Evolutionary conservation across 2,113 vertebrate species (phyloP), one percentile per base, ranked within the genome.

Genomic region (Picathartes gymnocephalus): DNA sequence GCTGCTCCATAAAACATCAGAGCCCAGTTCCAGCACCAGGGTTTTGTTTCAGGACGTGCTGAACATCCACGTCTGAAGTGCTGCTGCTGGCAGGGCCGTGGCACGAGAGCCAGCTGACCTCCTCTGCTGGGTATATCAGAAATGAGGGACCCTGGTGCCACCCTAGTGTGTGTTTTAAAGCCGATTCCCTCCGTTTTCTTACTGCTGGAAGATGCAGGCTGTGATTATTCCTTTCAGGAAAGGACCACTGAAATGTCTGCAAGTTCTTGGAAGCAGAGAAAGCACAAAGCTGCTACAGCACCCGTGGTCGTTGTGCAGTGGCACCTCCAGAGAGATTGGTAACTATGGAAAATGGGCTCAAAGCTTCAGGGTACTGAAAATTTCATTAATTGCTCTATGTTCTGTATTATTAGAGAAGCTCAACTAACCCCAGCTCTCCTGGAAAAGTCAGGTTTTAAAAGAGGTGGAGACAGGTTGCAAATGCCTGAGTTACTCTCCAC

Each of bases 71-170:
- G 8, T 45, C 44, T 47, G 89, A 57, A 62, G 66, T 11, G 4
- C 68, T 81, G 83, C 65, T 11, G 13, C 88, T 42, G 91, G 71
- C 88, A 85, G 85, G 77, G 47, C 83, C 16, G 0, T 3, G 8
- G 35, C 70, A 72, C 40, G 1, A 33, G n/a, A 20, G 18, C 50
- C 58, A 13, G 74, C 51, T 14, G 11, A 6, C 17, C 0, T 23
- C 9, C 13, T 47, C 53, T 28, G 39, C 48, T 81, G 87, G 37
- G 11, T 11, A 0, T 0, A 0, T 2, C 23, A 57, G 37, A 40
- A 80, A 60, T 14, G 31, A 69, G 58, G 54, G 40, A 47, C 19
- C n/a, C 53, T 51, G 76, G 74, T 80, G 62, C 74, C 79, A 40
- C 13, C 39, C 11, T 0, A 7, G 44, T 2, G 31, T 15, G 12